Percentiles rank a stretch among this genome's conserved stretches.
phyloP scores from a whole-genome alignment of 2,113 vertebrate species.

The Protobothrops mucrosquamatus region DNA sequence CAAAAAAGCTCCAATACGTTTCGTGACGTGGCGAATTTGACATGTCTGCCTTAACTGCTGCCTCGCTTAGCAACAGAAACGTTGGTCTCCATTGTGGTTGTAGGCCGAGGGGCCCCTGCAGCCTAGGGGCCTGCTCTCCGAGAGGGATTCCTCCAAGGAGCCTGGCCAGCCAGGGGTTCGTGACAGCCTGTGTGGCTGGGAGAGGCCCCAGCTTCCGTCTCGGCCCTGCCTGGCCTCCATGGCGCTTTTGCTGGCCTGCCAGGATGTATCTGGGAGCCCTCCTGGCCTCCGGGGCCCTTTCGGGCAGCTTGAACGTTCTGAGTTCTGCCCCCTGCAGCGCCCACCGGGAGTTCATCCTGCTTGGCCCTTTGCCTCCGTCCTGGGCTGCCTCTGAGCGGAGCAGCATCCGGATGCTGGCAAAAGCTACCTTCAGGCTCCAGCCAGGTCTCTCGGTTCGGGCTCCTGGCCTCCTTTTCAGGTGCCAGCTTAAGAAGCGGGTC shows the following conservation, averaged over 20 bases:
- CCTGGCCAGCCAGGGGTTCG: not conserved
- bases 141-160: not conserved
- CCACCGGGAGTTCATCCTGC: not conserved
- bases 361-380: not conserved
- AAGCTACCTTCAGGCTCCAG: not conserved
- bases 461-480: not conserved
- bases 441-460: not conserved
- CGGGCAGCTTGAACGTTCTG: not conserved
- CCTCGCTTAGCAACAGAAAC: no score
- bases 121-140: no score
- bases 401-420: no score
- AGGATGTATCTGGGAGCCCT: not conserved
- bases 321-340: not conserved
- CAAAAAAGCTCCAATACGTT: no score
- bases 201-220: no score
- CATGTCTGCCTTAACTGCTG: no score
- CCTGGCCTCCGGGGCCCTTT: not conserved
- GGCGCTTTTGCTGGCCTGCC: not conserved
- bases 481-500: not conserved
- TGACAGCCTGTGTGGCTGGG: not conserved
- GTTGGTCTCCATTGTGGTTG: no score
- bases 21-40: no score
- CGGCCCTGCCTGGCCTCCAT: not conserved
- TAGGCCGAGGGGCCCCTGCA: no score
- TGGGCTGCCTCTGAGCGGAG: not conserved